Percentiles rank a stretch among this genome's conserved stretches.
phyloP scores from a whole-genome alignment of 1,140 invertebrate species.

The Theocolax elegans region DNA sequence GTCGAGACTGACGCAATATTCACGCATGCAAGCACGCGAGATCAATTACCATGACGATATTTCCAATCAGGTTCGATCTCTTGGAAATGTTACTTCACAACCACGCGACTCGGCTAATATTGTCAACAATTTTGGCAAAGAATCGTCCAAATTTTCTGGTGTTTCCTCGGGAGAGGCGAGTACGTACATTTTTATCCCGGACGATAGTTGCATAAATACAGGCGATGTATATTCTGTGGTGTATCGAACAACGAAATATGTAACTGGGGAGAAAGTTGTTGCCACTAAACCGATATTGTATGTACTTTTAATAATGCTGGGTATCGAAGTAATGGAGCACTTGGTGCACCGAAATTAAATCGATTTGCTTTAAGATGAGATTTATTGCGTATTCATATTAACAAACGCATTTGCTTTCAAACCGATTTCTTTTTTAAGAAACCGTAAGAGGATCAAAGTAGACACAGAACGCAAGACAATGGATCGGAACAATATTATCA shows the following conservation, averaged over 20 bases:
- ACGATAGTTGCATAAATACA: neutral
- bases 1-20: slow-evolving; percentile 54
- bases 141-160: too few species aligned
- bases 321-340: neutral
- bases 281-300: neutral
- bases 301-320: neutral
- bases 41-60: slow-evolving; percentile 53
- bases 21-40: slow-evolving; percentile 50
- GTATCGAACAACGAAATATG: slow-evolving; percentile 13
- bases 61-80: slow-evolving; percentile 9
- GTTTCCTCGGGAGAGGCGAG: neutral
- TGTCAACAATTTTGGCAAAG: too few species aligned
- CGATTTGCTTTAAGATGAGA: neutral
- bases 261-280: slow-evolving; percentile 23
- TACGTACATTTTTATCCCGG: neutral
- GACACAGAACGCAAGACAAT: too few species aligned
- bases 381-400: neutral
- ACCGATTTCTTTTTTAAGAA: too few species aligned
- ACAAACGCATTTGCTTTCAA: neutral
- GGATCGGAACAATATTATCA: too few species aligned
- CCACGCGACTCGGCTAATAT: too few species aligned
- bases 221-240: neutral
- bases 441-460: too few species aligned
- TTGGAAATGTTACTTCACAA: slow-evolving; percentile 14
- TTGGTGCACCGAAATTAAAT: neutral